Percentiles rank a stretch among this genome's conserved stretches.
These are phyloP conservation scores for Gymnocephalus cernua DNA, from an alignment of 2,113 vertebrate genomes.

Conservation along the genomic window DNA sequence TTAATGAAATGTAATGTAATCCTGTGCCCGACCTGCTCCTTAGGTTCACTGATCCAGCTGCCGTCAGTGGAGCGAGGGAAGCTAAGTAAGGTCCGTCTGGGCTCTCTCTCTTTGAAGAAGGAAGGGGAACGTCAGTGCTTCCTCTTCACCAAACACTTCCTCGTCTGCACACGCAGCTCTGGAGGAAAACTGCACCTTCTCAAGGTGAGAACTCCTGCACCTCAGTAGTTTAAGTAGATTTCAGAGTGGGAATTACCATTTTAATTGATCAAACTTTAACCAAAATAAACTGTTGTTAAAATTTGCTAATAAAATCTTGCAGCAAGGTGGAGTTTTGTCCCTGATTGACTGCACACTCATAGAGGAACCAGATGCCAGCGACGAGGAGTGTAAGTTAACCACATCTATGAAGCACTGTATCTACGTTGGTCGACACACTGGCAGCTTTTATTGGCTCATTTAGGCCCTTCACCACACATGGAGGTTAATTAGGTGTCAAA, in stretches of 20 bases:
- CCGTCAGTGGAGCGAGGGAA: conserved; percentile 97
- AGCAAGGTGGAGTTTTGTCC: conserved; percentile 98
- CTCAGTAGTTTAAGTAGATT: neutral
- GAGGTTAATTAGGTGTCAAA: conserved; percentile 82
- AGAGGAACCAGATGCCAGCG: conserved; percentile 92
- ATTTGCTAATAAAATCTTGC: conserved; percentile 62
- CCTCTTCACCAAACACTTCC: conserved; percentile 98
- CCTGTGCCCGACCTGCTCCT: conserved; percentile 14
- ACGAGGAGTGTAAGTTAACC: conserved; percentile 93
- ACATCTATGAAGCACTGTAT: conserved; percentile 2
- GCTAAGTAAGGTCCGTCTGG: conserved; percentile 97
- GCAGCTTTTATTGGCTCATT: conserved; percentile 43
- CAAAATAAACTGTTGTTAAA: neutral
- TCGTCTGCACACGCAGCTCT: conserved; percentile 98
- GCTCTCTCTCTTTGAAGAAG: conserved; percentile 96
- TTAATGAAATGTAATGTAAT: conserved; percentile 51
- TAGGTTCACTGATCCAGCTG: conserved; percentile 98
- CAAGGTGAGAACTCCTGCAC: conserved; percentile 84
- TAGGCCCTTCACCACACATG: conserved; percentile 28
- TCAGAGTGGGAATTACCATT: neutral
- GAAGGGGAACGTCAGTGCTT: conserved; percentile 99
- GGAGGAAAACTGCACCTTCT: conserved; percentile 98
- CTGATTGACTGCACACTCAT: conserved; percentile 96
- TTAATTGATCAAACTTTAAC: neutral
- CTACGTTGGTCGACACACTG: neutral